A percentile compares a stretch with the other conserved stretches of the same genome.
Evolutionary conservation across 2,113 vertebrate species (phyloP).

Genomic region (Caranx melampygus): DNA sequence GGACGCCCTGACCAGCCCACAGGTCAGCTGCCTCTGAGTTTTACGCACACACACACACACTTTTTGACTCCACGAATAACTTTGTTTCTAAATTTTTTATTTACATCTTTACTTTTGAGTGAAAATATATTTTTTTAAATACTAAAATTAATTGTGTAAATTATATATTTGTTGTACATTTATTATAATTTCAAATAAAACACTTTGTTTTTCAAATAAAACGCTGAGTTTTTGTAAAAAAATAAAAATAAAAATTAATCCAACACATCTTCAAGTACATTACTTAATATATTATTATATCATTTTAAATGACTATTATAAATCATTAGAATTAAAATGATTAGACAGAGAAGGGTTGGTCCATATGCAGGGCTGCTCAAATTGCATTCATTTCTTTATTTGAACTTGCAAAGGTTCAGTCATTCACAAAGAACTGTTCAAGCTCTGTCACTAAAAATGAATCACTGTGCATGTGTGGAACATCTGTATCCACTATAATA

Average conservation of each 20-base stretch:
- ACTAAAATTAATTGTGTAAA: not conserved
- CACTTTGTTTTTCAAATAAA: not conserved
- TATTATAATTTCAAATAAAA: not conserved
- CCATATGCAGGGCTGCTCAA: not conserved
- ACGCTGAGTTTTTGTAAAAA: too few species aligned
- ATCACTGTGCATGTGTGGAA: not conserved
- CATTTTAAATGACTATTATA: not conserved
- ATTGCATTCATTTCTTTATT: not conserved
- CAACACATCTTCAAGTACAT: too few species aligned
- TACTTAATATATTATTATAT: too few species aligned
- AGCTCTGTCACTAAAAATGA: not conserved
- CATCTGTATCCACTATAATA: not conserved
- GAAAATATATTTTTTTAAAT: not conserved
- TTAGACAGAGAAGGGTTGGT: not conserved
- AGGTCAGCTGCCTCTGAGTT: conserved; percentile 65
- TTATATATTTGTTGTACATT: not conserved
- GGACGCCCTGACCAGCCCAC: conserved; percentile 44
- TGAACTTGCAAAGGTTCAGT: not conserved
- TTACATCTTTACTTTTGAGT: too few species aligned
- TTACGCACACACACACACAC: not conserved
- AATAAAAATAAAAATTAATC: too few species aligned
- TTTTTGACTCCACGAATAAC: not conserved
- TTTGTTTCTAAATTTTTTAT: not conserved
- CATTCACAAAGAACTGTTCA: not conserved
- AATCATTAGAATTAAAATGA: not conserved